These are phyloP conservation scores for Azemiops feae DNA, from an alignment of 2,113 vertebrate species.

Conservation along the genomic window DNA sequence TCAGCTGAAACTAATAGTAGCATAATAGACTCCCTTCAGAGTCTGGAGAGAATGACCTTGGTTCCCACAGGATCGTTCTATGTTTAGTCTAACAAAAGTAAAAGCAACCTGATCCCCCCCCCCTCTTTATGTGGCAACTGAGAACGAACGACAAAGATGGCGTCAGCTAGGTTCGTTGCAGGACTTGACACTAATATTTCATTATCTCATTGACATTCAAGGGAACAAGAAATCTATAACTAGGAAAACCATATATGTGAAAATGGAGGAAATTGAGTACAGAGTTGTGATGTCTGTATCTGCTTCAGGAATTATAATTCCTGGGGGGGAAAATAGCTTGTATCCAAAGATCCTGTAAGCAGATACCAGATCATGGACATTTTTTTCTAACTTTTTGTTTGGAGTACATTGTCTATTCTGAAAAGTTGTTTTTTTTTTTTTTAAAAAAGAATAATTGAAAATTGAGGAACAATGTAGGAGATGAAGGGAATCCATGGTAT, in stretches of 20 bases:
- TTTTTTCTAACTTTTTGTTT: background rate
- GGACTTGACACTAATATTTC: background rate
- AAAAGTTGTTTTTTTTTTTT: background rate
- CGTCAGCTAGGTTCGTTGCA: too few species aligned
- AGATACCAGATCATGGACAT: background rate
- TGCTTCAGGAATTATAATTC: background rate
- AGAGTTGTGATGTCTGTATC: background rate
- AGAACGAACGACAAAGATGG: too few species aligned
- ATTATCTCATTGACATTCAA: background rate
- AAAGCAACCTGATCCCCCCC: too few species aligned
- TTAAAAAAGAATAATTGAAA: background rate
- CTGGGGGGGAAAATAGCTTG: background rate
- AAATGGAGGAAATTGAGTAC: background rate
- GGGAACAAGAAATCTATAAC: background rate
- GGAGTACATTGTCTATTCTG: background rate
- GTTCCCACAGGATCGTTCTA: too few species aligned
- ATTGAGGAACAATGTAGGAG: background rate
- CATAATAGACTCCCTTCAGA: too few species aligned
- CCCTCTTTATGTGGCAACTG: too few species aligned
- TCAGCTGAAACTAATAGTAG: background rate
- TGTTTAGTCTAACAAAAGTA: too few species aligned
- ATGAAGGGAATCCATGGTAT: too few species aligned
- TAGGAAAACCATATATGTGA: background rate
- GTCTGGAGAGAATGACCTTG: too few species aligned
- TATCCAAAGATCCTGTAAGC: background rate